Percentiles rank a stretch among this genome's conserved stretches.
These are phyloP conservation scores for Ophiodon elongatus DNA, from an alignment of 2,113 vertebrate genomes.

Conservation along the genomic window DNA sequence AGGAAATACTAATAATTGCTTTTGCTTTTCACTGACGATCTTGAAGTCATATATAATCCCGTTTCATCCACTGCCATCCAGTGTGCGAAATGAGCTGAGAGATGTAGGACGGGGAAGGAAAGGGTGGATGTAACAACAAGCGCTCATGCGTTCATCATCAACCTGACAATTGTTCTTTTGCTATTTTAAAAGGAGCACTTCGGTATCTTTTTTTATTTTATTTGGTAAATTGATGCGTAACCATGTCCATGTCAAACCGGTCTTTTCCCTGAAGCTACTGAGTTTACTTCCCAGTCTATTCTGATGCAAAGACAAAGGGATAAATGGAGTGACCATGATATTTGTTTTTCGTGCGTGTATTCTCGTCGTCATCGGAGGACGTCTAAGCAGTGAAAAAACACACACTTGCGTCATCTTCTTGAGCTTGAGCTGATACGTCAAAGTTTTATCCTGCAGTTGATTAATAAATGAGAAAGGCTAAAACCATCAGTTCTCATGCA, in stretches of 20 bases:
- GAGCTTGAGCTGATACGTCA: conserved; percentile 39
- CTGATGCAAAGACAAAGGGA: not conserved
- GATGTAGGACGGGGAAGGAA: conserved; percentile 10
- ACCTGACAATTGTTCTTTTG: not conserved
- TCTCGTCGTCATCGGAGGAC: conserved; percentile 28
- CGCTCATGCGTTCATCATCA: conserved; percentile 14
- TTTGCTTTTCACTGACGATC: conserved; percentile 36
- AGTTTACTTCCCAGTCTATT: not conserved
- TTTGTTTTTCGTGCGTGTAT: not conserved
- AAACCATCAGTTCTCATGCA: not conserved
- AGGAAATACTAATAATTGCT: conserved; percentile 23
- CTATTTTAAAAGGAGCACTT: not conserved
- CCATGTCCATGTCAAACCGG: not conserved
- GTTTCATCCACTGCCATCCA: conserved; percentile 37
- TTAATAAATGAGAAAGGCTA: conserved; percentile 17
- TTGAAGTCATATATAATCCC: conserved; percentile 55
- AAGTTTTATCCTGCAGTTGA: conserved; percentile 24
- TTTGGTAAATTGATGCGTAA: not conserved
- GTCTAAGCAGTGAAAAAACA: not conserved
- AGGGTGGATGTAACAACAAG: conserved; percentile 18
- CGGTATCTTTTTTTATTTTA: not conserved
- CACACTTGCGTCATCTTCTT: conserved; percentile 57
- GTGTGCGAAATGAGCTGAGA: conserved; percentile 53
- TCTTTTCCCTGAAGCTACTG: not conserved
- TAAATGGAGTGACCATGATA: conserved; percentile 9